phyloP scores from a whole-genome alignment of 2,797 vertebrate genomes.

The Orientallactaga sibirica region DNA sequence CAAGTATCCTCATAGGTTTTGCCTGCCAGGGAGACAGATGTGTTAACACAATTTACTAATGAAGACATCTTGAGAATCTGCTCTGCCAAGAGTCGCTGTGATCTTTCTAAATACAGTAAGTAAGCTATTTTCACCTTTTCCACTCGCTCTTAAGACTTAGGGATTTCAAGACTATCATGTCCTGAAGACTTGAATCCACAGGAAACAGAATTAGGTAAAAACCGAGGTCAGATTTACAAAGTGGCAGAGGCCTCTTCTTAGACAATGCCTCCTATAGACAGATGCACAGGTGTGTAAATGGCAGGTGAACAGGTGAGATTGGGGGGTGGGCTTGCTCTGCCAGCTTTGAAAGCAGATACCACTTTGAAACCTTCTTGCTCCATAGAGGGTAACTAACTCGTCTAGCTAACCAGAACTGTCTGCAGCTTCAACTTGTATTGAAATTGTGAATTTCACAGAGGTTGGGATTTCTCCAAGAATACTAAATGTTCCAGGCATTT shows the following conservation, averaged over 20 bases:
- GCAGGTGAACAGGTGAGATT: not conserved
- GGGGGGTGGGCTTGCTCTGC: not conserved
- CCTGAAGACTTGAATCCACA: not conserved
- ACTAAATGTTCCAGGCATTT: conserved; percentile 25
- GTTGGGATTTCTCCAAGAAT: not conserved
- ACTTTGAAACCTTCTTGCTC: not conserved
- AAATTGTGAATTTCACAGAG: conserved; percentile 25
- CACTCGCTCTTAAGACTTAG: not conserved
- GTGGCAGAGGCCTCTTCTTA: not conserved
- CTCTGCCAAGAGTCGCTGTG: not conserved
- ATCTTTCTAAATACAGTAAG: not conserved
- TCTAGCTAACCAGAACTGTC: not conserved
- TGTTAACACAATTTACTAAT: not conserved
- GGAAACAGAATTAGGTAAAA: conserved; percentile 18
- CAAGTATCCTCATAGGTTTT: not conserved
- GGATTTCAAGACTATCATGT: not conserved
- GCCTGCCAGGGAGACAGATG: not conserved
- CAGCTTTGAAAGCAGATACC: not conserved
- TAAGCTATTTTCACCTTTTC: not conserved
- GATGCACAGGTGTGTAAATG: rapidly evolving
- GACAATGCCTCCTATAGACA: not conserved
- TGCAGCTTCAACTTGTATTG: conserved; percentile 31
- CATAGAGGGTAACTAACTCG: not conserved
- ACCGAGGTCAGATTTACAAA: conserved; percentile 30
- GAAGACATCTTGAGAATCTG: not conserved